These are phyloP conservation scores for Magallana ariakensis DNA, from an alignment of 1,140 invertebrate species.

Conservation along the genomic window DNA sequence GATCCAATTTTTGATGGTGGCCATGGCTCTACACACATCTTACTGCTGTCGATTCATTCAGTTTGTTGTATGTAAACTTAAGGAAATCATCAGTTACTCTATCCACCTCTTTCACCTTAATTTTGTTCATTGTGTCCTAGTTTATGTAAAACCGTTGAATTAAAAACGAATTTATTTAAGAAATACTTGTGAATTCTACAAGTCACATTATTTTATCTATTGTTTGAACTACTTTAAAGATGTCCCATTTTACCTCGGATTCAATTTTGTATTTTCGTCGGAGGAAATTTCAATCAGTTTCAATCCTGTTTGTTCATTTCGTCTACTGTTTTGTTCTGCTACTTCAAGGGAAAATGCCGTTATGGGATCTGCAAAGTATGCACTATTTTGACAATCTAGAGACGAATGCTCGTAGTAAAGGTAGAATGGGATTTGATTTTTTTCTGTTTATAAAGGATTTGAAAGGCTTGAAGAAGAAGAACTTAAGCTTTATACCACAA, in stretches of 20 bases:
- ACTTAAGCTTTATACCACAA: too few species aligned
- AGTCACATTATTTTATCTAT: too few species aligned
- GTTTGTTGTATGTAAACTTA: neutral
- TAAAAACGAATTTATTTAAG: too few species aligned
- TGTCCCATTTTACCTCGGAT: neutral
- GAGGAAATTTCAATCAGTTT: neutral
- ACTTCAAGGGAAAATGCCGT: neutral
- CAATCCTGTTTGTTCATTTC: neutral
- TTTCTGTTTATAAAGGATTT: too few species aligned
- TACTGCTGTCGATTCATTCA: neutral
- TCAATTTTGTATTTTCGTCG: neutral
- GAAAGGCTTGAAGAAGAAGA: too few species aligned
- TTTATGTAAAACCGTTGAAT: too few species aligned
- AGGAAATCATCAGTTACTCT: neutral
- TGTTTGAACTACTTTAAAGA: too few species aligned
- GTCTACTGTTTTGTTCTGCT: neutral
- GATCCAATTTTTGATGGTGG: neutral
- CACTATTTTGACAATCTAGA: too few species aligned
- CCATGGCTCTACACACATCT: constrained; percentile 21
- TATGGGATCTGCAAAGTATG: neutral
- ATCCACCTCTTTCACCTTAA: neutral
- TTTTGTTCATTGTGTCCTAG: neutral
- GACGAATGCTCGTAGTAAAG: too few species aligned
- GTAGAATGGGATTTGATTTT: too few species aligned
- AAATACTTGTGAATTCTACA: fast-evolving